Base-by-base conservation (phyloP, 2,888 invertebrate genomes). In the Drosophila subquinaria region DNA sequence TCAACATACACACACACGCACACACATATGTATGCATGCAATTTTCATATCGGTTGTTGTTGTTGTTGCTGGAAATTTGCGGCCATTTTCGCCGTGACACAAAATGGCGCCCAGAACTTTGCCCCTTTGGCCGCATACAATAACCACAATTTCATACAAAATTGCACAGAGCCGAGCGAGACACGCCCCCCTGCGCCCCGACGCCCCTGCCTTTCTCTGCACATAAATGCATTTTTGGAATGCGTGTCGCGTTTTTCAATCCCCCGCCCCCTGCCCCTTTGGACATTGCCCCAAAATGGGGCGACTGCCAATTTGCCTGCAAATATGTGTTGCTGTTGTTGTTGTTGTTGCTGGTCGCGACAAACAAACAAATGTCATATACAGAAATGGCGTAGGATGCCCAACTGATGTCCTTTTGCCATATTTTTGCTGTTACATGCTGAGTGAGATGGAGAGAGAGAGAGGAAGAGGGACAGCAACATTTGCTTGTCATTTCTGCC, bases 181-280 rank as follows among this genome's bases (percentile, higher is more conserved):
- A 36, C 36, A 47, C 45, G 43, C 27, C 42, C n/a, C 15, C 20
- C 30, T 6, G 9, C 13, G n/a, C 40, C 45, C 48, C 30, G 11
- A 9, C 15, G n/a, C 13, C 36, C 27, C 5, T 42, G 27, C 27
- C 40, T 2, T 30, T 1, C 30, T 62, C 50, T 47, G 48, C 59
- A 53, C 68, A 68, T 80, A 75, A 82, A 82, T 89, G 84, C 76
- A 89, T 84, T 84, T 89, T 89, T 74, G 69, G 74, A 68, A 89
- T 85, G 84, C 84, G 90, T 88, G 86, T 85, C 86, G 90, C 84
- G 90, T 82, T 88, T 81, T 73, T 76, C 63, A 60, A 61, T 68
- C 30, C 20, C 35, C 20, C 48, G 27, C 23, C 2, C 17, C 15
- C 9, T 0, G 17, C 4, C 6, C 11, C 45, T 15, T 4, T 36